Percentiles rank a stretch among this genome's conserved stretches.
Conservation (phyloP, 2,113 vertebrate species). For the Daboia siamensis region DNA sequence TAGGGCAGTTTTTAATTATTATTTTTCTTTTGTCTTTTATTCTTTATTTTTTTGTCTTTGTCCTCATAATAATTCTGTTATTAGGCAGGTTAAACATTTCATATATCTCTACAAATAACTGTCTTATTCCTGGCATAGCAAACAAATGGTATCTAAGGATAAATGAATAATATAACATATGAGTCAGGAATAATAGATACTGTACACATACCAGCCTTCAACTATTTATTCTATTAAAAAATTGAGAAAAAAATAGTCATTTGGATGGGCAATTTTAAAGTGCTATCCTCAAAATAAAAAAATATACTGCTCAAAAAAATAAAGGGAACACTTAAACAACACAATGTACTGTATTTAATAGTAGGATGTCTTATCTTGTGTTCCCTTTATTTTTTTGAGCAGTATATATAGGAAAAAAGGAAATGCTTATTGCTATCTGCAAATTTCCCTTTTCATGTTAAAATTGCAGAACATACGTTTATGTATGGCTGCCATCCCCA, state of each 20-base stretch:
- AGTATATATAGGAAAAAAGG: not conserved
- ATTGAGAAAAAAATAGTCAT: not conserved
- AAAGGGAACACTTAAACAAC: too few species aligned
- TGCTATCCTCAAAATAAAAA: not conserved
- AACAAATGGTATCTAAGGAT: not conserved
- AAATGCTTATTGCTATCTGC: not conserved
- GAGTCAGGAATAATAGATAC: not conserved
- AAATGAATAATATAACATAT: not conserved
- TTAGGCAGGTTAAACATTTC: not conserved
- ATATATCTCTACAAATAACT: not conserved
- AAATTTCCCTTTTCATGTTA: rapidly evolving
- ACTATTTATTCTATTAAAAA: not conserved
- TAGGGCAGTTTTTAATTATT: not conserved
- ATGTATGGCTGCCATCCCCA: not conserved
- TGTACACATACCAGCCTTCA: not conserved
- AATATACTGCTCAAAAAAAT: too few species aligned
- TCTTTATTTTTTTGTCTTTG: not conserved
- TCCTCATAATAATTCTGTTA: not conserved
- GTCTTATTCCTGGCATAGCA: not conserved
- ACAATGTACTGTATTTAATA: too few species aligned
- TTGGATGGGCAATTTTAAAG: not conserved
- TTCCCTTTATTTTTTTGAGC: too few species aligned
- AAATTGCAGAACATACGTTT: rapidly evolving
- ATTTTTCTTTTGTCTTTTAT: not conserved
- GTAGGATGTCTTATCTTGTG: too few species aligned